Conservation (phyloP, 2,113 vertebrate species). For the Benthochromis sp. region DNA sequence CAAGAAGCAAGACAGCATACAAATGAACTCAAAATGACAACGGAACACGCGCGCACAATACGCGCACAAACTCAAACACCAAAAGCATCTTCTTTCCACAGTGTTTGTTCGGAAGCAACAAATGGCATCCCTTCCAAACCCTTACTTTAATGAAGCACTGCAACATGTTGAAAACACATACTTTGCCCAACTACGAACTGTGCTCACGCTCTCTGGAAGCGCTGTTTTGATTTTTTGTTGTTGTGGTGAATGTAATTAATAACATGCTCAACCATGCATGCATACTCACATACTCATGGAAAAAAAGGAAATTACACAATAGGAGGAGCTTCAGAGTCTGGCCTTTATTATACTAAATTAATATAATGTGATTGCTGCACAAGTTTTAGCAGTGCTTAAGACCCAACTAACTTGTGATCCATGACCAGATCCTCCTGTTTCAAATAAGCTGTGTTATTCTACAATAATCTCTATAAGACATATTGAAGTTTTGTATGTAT, state of each 20-base stretch:
- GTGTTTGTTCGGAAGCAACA: not conserved
- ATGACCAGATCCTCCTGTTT: not conserved
- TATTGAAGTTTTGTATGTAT: not conserved
- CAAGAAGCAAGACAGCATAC: not conserved
- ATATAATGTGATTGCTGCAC: not conserved
- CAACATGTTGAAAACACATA: not conserved
- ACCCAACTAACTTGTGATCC: not conserved
- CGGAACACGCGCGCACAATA: fast-evolving
- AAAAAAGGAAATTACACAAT: not conserved
- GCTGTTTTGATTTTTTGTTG: fast-evolving
- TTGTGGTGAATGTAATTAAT: conserved; percentile 1
- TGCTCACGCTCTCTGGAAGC: not conserved
- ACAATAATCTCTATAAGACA: not conserved
- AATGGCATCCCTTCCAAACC: not conserved
- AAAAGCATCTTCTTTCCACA: not conserved
- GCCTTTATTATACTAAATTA: not conserved
- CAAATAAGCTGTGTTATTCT: not conserved
- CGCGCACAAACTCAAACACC: not conserved
- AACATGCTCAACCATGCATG: not conserved
- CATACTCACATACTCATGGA: not conserved
- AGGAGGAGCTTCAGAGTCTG: not conserved
- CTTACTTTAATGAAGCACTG: not conserved
- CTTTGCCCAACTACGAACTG: not conserved
- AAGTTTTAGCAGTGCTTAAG: not conserved
- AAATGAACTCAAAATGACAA: not conserved